Evolutionary conservation across 1,140 invertebrate species (phyloP).

Genomic region (Cherax destructor): DNA sequence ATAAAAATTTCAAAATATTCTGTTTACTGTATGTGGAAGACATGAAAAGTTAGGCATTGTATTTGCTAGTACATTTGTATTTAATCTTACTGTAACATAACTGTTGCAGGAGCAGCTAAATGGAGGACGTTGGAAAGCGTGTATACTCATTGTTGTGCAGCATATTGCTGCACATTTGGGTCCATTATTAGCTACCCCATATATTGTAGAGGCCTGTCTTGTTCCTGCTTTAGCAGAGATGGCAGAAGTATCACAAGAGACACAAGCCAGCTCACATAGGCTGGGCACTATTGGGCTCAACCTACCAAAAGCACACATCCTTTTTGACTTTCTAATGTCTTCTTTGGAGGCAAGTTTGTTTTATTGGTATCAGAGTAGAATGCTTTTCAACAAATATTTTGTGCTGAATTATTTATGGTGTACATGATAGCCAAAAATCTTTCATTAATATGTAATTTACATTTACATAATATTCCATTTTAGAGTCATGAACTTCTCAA

Average conservation of each 20-base stretch:
- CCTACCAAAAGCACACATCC: constrained; percentile 74
- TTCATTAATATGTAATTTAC: background rate
- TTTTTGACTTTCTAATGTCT: constrained; percentile 82
- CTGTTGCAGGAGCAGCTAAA: background rate
- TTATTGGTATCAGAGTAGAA: background rate
- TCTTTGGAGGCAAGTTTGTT: constrained; percentile 78
- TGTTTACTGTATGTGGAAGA: background rate
- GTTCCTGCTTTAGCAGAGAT: constrained; percentile 77
- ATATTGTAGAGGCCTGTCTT: constrained; percentile 79
- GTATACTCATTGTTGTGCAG: constrained; percentile 73
- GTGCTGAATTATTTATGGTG: no score
- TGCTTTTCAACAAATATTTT: background rate
- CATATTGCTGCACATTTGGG: constrained; percentile 79
- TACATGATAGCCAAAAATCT: background rate
- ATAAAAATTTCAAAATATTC: no score
- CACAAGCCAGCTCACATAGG: background rate
- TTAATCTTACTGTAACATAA: no score
- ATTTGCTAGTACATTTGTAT: no score
- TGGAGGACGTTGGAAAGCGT: background rate
- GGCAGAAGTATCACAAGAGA: constrained; percentile 45
- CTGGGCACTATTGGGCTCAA: background rate
- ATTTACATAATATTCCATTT: constrained; percentile 59
- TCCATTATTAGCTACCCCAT: constrained; percentile 78
- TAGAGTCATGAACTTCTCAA: constrained; percentile 80
- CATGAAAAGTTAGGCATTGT: background rate